Conservation (phyloP, 2,113 vertebrate genomes). For the Zosterops pallidus region DNA sequence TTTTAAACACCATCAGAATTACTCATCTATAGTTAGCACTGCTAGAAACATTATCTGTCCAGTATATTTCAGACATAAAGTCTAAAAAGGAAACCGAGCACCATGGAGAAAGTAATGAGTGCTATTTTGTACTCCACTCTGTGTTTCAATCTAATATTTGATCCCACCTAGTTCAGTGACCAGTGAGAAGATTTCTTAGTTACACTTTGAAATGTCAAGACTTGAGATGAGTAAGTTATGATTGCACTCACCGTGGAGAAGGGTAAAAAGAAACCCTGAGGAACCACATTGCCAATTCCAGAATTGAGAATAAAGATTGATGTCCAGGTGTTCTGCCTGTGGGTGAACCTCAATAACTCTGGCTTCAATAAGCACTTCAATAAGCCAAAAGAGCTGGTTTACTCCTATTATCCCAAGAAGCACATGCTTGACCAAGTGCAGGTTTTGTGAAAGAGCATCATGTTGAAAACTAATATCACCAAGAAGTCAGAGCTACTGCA, state of each 20-base stretch:
- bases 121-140: neutral
- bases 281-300: neutral
- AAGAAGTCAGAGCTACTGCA: neutral
- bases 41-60: neutral
- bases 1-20: constrained; percentile 48
- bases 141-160: neutral
- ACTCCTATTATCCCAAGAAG: neutral
- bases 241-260: neutral
- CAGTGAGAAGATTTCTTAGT: neutral
- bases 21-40: constrained; percentile 30
- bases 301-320: neutral
- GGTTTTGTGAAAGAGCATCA: neutral
- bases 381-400: neutral
- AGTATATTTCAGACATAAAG: constrained; percentile 5
- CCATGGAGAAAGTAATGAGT: neutral
- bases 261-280: neutral
- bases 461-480: neutral
- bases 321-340: neutral
- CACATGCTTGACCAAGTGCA: neutral
- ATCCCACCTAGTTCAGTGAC: neutral
- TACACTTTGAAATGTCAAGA: neutral
- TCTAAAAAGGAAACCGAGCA: neutral
- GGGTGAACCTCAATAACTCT: neutral
- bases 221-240: neutral
- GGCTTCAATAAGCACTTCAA: neutral